phyloP scores from a whole-genome alignment of 1,140 invertebrate species.

The Calliopsis andreniformis region DNA sequence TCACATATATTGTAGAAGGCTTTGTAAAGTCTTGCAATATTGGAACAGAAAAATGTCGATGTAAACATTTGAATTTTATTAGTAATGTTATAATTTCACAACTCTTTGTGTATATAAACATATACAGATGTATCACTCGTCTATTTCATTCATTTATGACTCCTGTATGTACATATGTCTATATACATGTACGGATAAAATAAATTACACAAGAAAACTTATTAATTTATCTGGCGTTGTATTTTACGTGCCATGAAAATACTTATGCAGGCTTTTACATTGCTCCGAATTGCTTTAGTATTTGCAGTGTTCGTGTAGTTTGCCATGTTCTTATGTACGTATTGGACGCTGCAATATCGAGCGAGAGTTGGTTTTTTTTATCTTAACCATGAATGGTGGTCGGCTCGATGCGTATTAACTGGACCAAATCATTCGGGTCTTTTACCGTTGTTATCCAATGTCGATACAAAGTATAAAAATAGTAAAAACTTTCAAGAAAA shows the following conservation, averaged over 20 bases:
- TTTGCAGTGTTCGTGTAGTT: constrained; percentile 1
- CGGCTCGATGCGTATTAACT: constrained; percentile 42
- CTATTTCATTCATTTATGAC: constrained; percentile 52
- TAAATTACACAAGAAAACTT: constrained; percentile 47
- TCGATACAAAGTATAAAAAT: constrained; percentile 37
- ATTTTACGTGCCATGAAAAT: background rate
- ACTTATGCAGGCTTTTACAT: too few relatives aligned
- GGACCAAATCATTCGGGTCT: constrained; percentile 47
- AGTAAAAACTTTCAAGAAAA: constrained; percentile 42
- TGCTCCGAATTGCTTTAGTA: background rate
- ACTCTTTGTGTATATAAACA: constrained; percentile 46
- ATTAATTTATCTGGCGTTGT: constrained; percentile 2
- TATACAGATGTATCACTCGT: constrained; percentile 42
- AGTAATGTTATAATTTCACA: constrained; percentile 23
- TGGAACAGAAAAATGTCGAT: constrained; percentile 19
- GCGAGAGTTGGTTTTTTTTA: constrained; percentile 48
- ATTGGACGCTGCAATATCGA: constrained; percentile 21
- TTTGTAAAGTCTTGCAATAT: constrained; percentile 32
- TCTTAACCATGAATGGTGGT: constrained; percentile 1
- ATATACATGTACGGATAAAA: constrained; percentile 70
- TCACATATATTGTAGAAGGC: constrained; percentile 48
- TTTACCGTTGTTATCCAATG: constrained; percentile 18
- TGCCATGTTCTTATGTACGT: background rate
- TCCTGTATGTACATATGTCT: constrained; percentile 68
- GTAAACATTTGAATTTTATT: constrained; percentile 8